Evolutionary conservation across 2,888 invertebrate genomes (phyloP), one percentile per base, ranked within the genome.

Genomic region (Spilarctia lutea): DNA sequence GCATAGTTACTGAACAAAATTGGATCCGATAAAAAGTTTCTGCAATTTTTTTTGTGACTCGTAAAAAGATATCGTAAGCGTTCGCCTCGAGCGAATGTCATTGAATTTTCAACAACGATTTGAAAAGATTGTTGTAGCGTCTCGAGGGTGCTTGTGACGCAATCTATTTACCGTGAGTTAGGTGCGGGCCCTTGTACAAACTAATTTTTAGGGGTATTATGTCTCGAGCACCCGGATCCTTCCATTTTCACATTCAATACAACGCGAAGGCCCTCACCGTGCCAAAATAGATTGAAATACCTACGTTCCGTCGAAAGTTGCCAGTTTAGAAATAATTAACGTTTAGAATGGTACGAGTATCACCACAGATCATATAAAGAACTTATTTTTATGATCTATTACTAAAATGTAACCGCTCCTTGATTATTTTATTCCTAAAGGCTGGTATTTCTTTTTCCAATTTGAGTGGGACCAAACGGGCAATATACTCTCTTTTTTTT

Each of bases 1-100:
- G 86, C 87, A 91, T 91, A 90, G 91, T 91, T 90, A 89, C 91
- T 89, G 90, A 89, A 89, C 91, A 89, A 91, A 92, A 92, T 92
- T 91, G 92, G 91, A 91, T 91, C 88, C 87, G 91, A 91, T 91
- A 91, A 91, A 91, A 91, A 90, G 87, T 90, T 90, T 89, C 82
- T 86, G 85, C 86, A 86, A 89, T 89, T 91, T 92, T 72, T 91
- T 90, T 92, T 90, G 89, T 86, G 87, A 89, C 88, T 90, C 89
- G 88, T 90, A 90, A 90, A 91, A 90, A 89, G 89, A 91, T 91
- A 92, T 89, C 88, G 88, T 84, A 81, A 83, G 83, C 85, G 84
- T 83, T 83, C 85, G 89, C 89, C 87, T 85, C 83, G 79, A 85
- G 90, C 90, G 86, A 88, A 87, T 90, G 90, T 89, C 91, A 90